Evolutionary conservation across 1,140 invertebrate species (phyloP).

Genomic region (Drosophila auraria): DNA sequence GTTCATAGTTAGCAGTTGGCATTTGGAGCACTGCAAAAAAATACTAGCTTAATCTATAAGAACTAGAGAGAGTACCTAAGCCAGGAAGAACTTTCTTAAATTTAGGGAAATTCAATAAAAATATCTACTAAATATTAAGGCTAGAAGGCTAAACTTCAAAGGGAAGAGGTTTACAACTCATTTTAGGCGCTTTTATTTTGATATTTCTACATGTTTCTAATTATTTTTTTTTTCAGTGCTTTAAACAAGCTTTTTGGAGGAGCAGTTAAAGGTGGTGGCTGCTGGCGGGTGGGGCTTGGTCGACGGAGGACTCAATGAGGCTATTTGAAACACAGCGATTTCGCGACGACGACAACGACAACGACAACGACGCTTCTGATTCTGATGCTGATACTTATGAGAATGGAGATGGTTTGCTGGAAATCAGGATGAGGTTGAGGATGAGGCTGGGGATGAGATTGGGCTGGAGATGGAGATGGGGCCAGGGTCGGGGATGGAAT

Average conservation of each 20-base stretch:
- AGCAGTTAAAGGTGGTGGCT: conserved; percentile 16
- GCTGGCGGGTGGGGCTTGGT: neutral
- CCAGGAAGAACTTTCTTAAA: too few relatives aligned
- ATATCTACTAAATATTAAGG: neutral
- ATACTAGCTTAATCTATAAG: neutral
- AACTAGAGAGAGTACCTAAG: too few relatives aligned
- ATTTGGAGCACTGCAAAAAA: conserved; percentile 10
- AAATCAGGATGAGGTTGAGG: conserved; percentile 17
- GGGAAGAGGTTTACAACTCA: too few relatives aligned
- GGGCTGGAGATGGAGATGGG: neutral
- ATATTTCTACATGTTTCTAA: neutral
- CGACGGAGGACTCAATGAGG: conserved; percentile 63
- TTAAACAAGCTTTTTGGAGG: conserved; percentile 16
- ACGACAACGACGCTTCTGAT: conserved; percentile 35
- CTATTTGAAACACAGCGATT: conserved; percentile 80
- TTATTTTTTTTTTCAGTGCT: conserved; percentile 14
- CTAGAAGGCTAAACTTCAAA: too few relatives aligned
- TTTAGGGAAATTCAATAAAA: too few relatives aligned
- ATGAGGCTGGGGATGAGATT: conserved; percentile 40
- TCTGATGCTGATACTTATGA: conserved; percentile 50
- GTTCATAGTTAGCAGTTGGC: conserved; percentile 8
- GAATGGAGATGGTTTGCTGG: conserved; percentile 46
- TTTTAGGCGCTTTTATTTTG: too few relatives aligned
- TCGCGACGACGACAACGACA: conserved; percentile 59
- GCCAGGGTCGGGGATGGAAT: conserved; percentile 19